Conservation (phyloP, 2,888 invertebrate genomes). For the Chrysina gloriosa region DNA sequence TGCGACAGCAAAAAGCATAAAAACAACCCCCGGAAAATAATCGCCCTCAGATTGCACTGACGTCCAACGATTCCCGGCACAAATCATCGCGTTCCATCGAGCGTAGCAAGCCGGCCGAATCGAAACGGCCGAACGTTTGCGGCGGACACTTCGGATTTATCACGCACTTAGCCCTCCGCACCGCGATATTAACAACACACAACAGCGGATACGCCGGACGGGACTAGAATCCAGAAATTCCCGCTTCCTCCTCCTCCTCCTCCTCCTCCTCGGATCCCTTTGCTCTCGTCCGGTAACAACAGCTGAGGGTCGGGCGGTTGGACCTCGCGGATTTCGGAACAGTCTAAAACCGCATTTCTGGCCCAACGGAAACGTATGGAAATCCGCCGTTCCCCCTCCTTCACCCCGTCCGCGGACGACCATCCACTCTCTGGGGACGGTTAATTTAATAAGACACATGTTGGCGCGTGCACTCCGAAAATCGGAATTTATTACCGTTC, state of each 20-base stretch:
- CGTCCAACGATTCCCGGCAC: too few relatives aligned
- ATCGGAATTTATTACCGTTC: too few relatives aligned
- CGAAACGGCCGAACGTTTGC: constrained; percentile 50
- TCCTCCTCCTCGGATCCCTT: too few relatives aligned
- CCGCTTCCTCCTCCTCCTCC: neutral
- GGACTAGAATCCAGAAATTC: constrained; percentile 21
- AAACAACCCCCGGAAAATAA: too few relatives aligned
- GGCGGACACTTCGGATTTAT: constrained; percentile 52
- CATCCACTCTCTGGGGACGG: constrained; percentile 5
- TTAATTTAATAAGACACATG: constrained; percentile 29
- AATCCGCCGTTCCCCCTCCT: neutral
- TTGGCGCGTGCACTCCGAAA: too few relatives aligned
- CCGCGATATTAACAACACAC: constrained; percentile 37
- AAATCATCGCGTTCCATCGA: too few relatives aligned
- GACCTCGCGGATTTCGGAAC: neutral
- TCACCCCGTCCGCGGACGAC: neutral
- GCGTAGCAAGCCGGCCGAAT: too few relatives aligned
- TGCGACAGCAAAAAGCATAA: too few relatives aligned
- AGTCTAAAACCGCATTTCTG: neutral
- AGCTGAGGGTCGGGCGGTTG: neutral
- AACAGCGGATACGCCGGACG: too few relatives aligned
- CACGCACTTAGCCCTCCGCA: constrained; percentile 45
- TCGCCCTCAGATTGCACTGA: too few relatives aligned
- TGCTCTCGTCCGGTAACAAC: neutral
- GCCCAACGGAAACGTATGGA: neutral